A percentile compares a stretch with the other conserved stretches of the same genome.
Conservation (phyloP, 2,888 invertebrate genomes). For the Glaucopsyche alexis region DNA sequence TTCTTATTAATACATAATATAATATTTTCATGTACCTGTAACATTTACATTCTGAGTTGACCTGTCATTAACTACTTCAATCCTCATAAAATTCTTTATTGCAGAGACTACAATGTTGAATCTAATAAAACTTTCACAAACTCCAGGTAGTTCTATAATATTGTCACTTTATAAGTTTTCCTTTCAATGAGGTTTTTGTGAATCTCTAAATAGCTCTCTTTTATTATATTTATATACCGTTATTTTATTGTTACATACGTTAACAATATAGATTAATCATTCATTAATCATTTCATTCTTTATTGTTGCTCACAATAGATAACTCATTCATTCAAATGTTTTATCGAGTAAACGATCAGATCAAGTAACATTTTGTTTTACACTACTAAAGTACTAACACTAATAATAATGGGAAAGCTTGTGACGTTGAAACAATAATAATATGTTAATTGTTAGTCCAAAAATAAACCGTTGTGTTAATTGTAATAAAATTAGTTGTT, state of each 20-base stretch:
- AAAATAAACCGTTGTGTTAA: too few species aligned
- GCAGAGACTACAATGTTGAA: not conserved
- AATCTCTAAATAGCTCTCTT: not conserved
- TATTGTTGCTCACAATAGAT: slow-evolving; percentile 3
- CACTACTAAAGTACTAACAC: too few species aligned
- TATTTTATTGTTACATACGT: not conserved
- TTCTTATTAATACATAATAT: not conserved
- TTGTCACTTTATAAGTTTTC: not conserved
- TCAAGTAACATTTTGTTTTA: not conserved
- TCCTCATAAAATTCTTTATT: not conserved
- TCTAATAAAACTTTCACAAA: not conserved
- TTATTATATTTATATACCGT: not conserved
- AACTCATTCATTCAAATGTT: not conserved
- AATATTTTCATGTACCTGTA: not conserved
- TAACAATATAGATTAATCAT: slow-evolving; percentile 4
- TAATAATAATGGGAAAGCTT: too few species aligned
- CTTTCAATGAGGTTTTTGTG: not conserved
- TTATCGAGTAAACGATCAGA: not conserved
- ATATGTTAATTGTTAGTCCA: too few species aligned
- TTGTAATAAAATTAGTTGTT: too few species aligned
- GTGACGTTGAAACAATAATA: too few species aligned
- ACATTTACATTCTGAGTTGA: not conserved
- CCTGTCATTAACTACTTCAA: not conserved
- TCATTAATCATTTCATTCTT: not conserved
- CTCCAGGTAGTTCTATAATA: not conserved